Conservation (phyloP, 2,797 vertebrate genomes). For the Gadopsis bispinosus region DNA sequence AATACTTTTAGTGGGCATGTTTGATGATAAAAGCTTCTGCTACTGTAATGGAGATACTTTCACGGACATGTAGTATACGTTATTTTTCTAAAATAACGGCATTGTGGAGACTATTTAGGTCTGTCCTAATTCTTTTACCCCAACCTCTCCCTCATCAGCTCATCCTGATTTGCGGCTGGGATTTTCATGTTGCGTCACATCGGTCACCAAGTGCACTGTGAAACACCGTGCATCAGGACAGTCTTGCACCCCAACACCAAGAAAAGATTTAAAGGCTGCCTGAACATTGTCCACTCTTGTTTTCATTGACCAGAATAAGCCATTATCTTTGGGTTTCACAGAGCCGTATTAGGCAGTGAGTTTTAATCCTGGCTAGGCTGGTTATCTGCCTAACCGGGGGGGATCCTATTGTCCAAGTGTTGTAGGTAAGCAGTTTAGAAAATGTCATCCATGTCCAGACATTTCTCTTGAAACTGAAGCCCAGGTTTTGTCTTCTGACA, state of each 20-base stretch:
- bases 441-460: constrained; percentile 9
- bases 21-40: background rate
- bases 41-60: background rate
- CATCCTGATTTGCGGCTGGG: constrained; percentile 55
- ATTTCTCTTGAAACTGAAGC: background rate
- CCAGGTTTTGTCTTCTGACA: background rate
- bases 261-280: background rate
- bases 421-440: constrained; percentile 15
- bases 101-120: constrained; percentile 17
- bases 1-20: background rate
- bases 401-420: constrained; percentile 7
- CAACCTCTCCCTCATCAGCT: constrained; percentile 43
- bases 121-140: constrained; percentile 40
- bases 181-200: constrained; percentile 64
- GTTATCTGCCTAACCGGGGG: background rate
- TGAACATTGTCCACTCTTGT: background rate
- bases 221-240: constrained; percentile 13
- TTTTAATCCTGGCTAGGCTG: constrained; percentile 24
- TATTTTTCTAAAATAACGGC: constrained; percentile 13
- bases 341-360: background rate
- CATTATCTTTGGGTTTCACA: constrained; percentile 7
- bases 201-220: constrained; percentile 8
- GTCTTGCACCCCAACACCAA: background rate
- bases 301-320: background rate
- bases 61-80: background rate